phyloP scores from a whole-genome alignment of 2,113 vertebrate species.

The Syngnathus floridae region DNA sequence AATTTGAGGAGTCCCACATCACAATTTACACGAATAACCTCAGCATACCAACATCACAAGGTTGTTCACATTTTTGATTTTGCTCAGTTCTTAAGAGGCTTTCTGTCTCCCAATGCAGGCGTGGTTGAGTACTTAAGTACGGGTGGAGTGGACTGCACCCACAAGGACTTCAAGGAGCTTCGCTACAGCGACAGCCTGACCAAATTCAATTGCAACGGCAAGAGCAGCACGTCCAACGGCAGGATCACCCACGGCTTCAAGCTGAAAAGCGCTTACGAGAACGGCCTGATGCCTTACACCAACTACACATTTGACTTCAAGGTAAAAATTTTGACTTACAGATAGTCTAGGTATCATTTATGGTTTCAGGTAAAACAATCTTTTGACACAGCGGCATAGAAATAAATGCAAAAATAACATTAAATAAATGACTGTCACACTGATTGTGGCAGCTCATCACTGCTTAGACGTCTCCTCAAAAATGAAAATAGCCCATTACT shows the following conservation, averaged over 20 bases:
- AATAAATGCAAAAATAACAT: background rate
- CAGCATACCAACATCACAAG: background rate
- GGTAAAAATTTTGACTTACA: constrained; percentile 59
- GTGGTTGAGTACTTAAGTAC: constrained; percentile 96
- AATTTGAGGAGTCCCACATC: no score
- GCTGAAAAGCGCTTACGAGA: constrained; percentile 96
- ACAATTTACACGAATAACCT: no score
- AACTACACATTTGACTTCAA: constrained; percentile 98
- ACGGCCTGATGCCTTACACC: constrained; percentile 96
- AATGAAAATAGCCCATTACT: no score
- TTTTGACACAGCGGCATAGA: background rate
- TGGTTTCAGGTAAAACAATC: background rate
- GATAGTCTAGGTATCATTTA: background rate
- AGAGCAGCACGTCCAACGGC: constrained; percentile 86
- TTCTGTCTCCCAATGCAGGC: constrained; percentile 62
- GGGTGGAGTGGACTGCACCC: constrained; percentile 94
- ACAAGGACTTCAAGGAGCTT: constrained; percentile 98
- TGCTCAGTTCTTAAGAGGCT: background rate
- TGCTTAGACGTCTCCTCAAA: no score
- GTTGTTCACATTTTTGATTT: background rate
- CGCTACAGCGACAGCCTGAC: constrained; percentile 95
- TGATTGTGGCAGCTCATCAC: no score
- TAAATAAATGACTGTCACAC: background rate
- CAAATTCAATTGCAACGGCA: constrained; percentile 96
- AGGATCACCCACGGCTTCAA: constrained; percentile 97